A percentile compares a stretch with the other conserved stretches of the same genome.
These are phyloP conservation scores for Luehdorfia chinensis DNA, from an alignment of 1,140 invertebrate species.

Conservation along the genomic window DNA sequence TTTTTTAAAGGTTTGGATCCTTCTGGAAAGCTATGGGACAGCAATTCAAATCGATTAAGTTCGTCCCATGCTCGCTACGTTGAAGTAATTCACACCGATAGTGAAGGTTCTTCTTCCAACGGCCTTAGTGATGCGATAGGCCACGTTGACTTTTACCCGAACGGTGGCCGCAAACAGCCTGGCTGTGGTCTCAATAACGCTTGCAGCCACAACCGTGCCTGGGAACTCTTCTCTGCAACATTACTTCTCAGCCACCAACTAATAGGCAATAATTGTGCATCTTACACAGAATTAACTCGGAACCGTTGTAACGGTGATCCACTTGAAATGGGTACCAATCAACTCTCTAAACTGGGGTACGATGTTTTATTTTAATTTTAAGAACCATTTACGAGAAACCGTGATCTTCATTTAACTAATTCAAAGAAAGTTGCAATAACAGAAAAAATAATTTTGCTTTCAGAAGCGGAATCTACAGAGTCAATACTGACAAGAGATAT, in stretches of 20 bases:
- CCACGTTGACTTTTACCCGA: conserved; percentile 86
- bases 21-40: conserved; percentile 31
- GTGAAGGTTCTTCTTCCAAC: conserved; percentile 26
- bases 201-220: conserved; percentile 52
- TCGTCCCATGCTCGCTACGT: conserved; percentile 43
- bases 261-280: conserved; percentile 32
- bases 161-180: conserved; percentile 84
- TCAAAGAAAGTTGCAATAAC: conserved; percentile 9
- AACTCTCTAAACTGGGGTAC: conserved; percentile 33
- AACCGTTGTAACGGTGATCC: conserved; percentile 34
- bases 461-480: conserved; percentile 47
- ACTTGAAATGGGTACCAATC: conserved; percentile 33
- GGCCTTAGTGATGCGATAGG: conserved; percentile 41
- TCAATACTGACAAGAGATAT: conserved; percentile 43
- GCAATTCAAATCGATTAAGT: conserved; percentile 25
- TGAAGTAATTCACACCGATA: conserved; percentile 58
- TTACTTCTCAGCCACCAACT: conserved; percentile 21
- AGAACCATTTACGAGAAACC: neutral
- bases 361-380: conserved; percentile 9
- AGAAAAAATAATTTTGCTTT: conserved; percentile 28
- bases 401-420: conserved; percentile 5
- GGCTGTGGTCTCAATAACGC: conserved; percentile 75
- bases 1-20: conserved; percentile 46
- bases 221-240: conserved; percentile 44
- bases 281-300: conserved; percentile 24